Evolutionary conservation across 2,888 invertebrate genomes (phyloP).

Genomic region (Archips crataeganus): DNA sequence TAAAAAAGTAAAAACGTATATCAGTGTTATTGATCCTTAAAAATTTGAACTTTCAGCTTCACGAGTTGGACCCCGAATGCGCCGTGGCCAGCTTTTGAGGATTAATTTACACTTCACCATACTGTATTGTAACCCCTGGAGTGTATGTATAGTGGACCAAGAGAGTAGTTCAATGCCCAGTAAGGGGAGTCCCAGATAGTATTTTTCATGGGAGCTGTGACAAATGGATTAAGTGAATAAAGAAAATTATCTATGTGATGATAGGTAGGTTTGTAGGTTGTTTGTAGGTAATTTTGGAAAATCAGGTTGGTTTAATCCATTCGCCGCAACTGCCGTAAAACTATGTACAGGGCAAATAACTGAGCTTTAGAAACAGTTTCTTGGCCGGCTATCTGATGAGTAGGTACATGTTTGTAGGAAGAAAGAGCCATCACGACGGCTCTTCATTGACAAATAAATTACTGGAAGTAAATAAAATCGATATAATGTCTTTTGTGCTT

Average conservation of each 20-base stretch:
- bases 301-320: too few relatives aligned
- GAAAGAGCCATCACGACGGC: slow-evolving; percentile 1
- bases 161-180: neutral
- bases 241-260: too few relatives aligned
- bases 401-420: slow-evolving; percentile 4
- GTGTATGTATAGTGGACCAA: neutral
- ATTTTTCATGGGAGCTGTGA: neutral
- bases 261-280: neutral
- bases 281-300: neutral
- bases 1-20: too few relatives aligned
- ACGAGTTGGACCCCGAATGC: neutral
- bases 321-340: too few relatives aligned
- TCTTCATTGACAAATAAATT: slow-evolving; percentile 1
- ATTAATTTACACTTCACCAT: neutral
- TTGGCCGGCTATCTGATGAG: neutral
- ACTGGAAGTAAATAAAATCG: slow-evolving; percentile 47
- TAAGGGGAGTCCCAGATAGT: neutral
- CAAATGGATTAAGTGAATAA: too few relatives aligned
- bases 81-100: slow-evolving; percentile 8
- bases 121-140: neutral
- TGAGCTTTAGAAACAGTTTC: neutral
- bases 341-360: neutral
- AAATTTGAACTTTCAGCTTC: neutral
- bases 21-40: neutral
- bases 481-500: slow-evolving; percentile 79